Evolutionary conservation across 2,888 invertebrate genomes (phyloP).

Genomic region (Phyllotreta cruciferae): DNA sequence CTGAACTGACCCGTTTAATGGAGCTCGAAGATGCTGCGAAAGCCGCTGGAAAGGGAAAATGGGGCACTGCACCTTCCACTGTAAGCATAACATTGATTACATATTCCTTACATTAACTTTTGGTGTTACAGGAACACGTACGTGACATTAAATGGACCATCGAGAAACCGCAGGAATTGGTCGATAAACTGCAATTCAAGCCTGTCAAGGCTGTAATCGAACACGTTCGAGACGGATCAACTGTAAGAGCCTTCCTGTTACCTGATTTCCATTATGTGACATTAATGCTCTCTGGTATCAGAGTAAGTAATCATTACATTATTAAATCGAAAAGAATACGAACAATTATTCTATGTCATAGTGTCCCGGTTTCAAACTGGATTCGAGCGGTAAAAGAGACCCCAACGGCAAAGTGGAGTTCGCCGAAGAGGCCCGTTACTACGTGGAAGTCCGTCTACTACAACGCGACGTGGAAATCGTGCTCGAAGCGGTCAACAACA

Average conservation of each 20-base stretch:
- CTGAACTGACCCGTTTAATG: conserved; percentile 73
- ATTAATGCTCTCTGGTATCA: conserved; percentile 93
- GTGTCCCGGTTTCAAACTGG: conserved; percentile 83
- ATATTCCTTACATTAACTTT: conserved; percentile 21
- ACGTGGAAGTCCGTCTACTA: conserved; percentile 88
- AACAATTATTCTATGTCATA: too few species aligned
- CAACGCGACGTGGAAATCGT: conserved; percentile 91
- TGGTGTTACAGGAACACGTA: conserved; percentile 69
- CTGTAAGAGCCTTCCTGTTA: conserved; percentile 88
- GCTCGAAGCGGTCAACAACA: conserved; percentile 91
- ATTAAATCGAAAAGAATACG: too few species aligned
- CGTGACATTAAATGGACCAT: conserved; percentile 89
- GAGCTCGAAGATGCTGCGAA: conserved; percentile 93
- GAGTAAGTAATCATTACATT: conserved; percentile 62
- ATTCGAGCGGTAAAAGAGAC: conserved; percentile 74
- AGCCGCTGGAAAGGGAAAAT: conserved; percentile 85
- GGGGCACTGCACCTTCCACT: conserved; percentile 60
- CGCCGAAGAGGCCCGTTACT: conserved; percentile 92
- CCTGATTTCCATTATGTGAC: conserved; percentile 93
- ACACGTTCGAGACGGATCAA: conserved; percentile 97
- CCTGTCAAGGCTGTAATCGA: conserved; percentile 94
- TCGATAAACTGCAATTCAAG: conserved; percentile 85
- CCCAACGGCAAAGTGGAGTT: conserved; percentile 71
- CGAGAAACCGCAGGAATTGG: conserved; percentile 78
- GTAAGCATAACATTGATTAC: conserved; percentile 38